Evolutionary conservation across 2,888 invertebrate species (phyloP).

Genomic region (Cynaeus angustus): DNA sequence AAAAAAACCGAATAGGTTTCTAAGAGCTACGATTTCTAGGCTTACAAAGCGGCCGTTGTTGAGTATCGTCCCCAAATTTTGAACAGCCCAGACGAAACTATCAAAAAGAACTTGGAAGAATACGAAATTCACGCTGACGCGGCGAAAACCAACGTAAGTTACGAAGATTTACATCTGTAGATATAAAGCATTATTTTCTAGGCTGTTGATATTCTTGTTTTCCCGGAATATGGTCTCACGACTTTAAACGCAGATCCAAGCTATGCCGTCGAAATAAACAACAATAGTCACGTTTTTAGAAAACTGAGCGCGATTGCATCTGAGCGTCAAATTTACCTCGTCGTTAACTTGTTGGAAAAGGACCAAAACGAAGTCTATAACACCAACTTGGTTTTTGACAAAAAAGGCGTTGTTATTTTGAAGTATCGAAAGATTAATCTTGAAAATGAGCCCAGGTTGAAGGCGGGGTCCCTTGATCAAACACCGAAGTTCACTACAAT

Average conservation of each 20-base stretch:
- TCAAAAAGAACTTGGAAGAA: slow-evolving; percentile 54
- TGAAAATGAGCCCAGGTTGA: slow-evolving; percentile 55
- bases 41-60: slow-evolving; percentile 38
- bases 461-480: slow-evolving; percentile 54
- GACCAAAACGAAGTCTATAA: slow-evolving; percentile 33
- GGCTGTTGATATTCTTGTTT: slow-evolving; percentile 59
- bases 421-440: slow-evolving; percentile 61
- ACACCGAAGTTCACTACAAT: slow-evolving; percentile 55
- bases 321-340: slow-evolving; percentile 34
- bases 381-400: slow-evolving; percentile 45
- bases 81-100: slow-evolving; percentile 51
- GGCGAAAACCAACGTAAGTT: slow-evolving; percentile 50
- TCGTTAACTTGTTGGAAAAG: slow-evolving; percentile 44
- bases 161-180: too few species aligned
- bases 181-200: slow-evolving; percentile 33
- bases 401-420: slow-evolving; percentile 25
- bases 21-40: neutral
- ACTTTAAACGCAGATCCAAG: slow-evolving; percentile 52
- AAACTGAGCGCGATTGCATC: slow-evolving; percentile 29
- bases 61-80: slow-evolving; percentile 35
- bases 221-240: slow-evolving; percentile 62
- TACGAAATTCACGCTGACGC: slow-evolving; percentile 54
- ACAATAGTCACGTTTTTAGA: slow-evolving; percentile 27
- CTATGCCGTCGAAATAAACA: slow-evolving; percentile 55
- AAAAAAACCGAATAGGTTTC: too few species aligned